These are phyloP conservation scores for Watsonalla cultraria DNA, from an alignment of 2,888 invertebrate genomes.

Conservation along the genomic window DNA sequence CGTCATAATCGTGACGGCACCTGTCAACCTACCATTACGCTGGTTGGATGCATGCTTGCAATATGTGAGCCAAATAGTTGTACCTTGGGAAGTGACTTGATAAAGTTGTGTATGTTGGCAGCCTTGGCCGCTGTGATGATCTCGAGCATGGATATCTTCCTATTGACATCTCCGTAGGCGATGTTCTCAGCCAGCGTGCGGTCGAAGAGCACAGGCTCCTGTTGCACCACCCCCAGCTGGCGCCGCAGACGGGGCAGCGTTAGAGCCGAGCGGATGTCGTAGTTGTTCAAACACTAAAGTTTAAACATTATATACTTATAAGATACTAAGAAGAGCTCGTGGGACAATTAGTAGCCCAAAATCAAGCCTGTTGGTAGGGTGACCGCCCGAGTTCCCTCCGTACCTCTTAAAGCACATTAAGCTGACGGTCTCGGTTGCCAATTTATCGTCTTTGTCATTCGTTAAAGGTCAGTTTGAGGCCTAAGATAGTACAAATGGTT, in stretches of 20 bases:
- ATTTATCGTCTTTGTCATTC: too few relatives aligned
- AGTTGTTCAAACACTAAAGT: conserved; percentile 69
- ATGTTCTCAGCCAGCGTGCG: conserved; percentile 91
- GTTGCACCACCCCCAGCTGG: conserved; percentile 89
- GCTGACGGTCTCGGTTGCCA: too few relatives aligned
- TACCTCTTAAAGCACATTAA: too few relatives aligned
- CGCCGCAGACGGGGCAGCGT: conserved; percentile 83
- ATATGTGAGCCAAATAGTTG: neutral
- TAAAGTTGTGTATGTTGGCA: conserved; percentile 90
- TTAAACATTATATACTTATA: neutral
- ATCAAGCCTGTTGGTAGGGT: too few relatives aligned
- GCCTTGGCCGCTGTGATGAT: conserved; percentile 86
- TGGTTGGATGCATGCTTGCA: too few relatives aligned
- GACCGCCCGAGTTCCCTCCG: too few relatives aligned
- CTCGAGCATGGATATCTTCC: conserved; percentile 83
- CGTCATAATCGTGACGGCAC: too few relatives aligned
- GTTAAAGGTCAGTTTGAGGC: too few relatives aligned
- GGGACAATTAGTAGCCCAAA: too few relatives aligned
- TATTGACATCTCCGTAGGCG: conserved; percentile 88
- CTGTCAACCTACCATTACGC: too few relatives aligned
- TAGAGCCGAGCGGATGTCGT: conserved; percentile 76
- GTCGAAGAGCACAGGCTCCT: conserved; percentile 92
- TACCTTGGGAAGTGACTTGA: conserved; percentile 83
- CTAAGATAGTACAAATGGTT: too few relatives aligned
- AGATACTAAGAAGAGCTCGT: neutral